These are phyloP conservation scores for Hirtodrosophila trivittata DNA, from an alignment of 2,888 invertebrate species.

Conservation along the genomic window DNA sequence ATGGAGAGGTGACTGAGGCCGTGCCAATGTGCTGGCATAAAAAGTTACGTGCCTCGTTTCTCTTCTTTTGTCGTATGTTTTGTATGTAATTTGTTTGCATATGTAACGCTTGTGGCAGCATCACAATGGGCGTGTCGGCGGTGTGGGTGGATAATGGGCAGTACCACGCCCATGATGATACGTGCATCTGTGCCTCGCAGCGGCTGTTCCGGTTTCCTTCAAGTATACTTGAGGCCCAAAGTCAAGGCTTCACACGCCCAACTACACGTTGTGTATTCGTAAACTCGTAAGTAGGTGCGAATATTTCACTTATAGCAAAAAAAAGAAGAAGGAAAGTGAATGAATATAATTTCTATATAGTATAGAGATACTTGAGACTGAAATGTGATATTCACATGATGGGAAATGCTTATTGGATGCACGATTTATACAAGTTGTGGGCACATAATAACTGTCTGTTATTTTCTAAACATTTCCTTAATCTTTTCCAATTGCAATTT, in stretches of 20 bases:
- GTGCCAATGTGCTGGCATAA: constrained; percentile 54
- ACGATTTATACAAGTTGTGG: neutral
- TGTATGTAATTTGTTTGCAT: constrained; percentile 61
- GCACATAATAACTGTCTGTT: neutral
- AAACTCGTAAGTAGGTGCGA: constrained; percentile 40
- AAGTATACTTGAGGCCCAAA: constrained; percentile 63
- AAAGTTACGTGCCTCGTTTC: constrained; percentile 59
- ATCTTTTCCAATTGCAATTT: constrained; percentile 5
- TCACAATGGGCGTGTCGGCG: constrained; percentile 12
- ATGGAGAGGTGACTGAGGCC: constrained; percentile 2
- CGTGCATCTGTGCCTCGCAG: constrained; percentile 35
- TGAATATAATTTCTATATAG: constrained; percentile 8
- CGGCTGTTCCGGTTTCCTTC: constrained; percentile 56
- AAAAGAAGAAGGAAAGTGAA: constrained; percentile 23
- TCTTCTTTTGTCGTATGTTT: constrained; percentile 15
- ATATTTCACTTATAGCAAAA: constrained; percentile 1
- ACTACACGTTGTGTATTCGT: constrained; percentile 23
- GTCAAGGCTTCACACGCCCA: constrained; percentile 64
- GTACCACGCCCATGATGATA: constrained; percentile 13
- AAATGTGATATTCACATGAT: constrained; percentile 7
- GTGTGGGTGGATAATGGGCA: neutral
- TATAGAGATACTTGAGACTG: neutral
- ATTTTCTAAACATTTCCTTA: neutral
- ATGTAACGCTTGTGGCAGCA: constrained; percentile 38
- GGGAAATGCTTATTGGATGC: constrained; percentile 1